Evolutionary conservation across 2,113 vertebrate genomes (phyloP).

Genomic region (Gallinago jamesoni): DNA sequence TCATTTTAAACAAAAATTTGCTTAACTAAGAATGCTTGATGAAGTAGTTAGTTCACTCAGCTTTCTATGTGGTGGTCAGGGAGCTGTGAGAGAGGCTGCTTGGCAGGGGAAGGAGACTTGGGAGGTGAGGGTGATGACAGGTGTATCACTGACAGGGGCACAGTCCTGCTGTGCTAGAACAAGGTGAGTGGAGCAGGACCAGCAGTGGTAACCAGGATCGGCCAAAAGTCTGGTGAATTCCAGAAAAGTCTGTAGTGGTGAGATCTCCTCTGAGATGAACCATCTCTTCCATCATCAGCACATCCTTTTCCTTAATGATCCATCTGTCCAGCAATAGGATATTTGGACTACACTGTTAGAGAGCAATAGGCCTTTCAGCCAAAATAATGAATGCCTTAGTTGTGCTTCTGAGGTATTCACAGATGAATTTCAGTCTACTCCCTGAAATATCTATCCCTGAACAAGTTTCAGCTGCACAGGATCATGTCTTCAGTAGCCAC

Average conservation of each 20-base stretch:
- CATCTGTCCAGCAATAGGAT: background rate
- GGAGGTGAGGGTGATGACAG: fast-evolving
- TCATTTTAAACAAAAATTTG: background rate
- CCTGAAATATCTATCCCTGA: background rate
- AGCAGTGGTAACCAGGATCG: background rate
- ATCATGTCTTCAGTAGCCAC: background rate
- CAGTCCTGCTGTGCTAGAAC: background rate
- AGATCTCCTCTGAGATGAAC: background rate
- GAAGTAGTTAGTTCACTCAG: background rate
- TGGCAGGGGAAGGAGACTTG: background rate
- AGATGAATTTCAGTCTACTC: background rate
- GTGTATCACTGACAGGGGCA: background rate
- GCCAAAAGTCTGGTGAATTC: background rate
- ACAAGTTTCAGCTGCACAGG: background rate
- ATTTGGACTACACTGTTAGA: background rate
- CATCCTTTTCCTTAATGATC: background rate
- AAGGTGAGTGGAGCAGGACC: background rate
- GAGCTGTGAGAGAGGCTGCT: background rate
- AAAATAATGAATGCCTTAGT: background rate
- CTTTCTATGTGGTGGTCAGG: background rate
- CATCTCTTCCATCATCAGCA: background rate
- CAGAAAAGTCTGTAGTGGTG: background rate
- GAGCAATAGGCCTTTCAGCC: background rate
- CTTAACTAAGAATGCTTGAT: background rate
- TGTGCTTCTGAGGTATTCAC: background rate